Evolutionary conservation across 2,113 vertebrate species (phyloP).

Genomic region (Larimichthys polyactis): DNA sequence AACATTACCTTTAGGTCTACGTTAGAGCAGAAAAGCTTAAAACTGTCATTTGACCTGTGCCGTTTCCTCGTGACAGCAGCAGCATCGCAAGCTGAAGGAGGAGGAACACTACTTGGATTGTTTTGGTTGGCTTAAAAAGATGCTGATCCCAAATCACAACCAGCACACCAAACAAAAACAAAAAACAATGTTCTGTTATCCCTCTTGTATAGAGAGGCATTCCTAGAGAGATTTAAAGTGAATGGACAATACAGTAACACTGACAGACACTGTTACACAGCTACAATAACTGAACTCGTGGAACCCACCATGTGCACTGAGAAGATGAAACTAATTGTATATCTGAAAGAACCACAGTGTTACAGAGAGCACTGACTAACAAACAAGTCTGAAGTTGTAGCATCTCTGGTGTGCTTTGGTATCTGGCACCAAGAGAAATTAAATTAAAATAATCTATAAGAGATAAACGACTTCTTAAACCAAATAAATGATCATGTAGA

Average conservation of each 20-base stretch:
- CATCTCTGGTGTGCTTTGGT: too few species aligned
- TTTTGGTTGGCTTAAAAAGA: constrained; percentile 30
- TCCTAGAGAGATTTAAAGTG: not conserved
- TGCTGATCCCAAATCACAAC: not conserved
- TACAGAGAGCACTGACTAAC: not conserved
- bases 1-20: not conserved
- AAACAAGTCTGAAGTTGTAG: not conserved
- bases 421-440: too few species aligned
- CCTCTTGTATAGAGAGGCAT: not conserved
- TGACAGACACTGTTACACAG: not conserved
- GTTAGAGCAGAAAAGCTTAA: not conserved
- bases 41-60: not conserved
- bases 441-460: too few species aligned
- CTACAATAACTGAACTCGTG: not conserved
- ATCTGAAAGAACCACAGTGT: not conserved
- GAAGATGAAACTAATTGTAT: not conserved
- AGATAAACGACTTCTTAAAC: not conserved
- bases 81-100: not conserved
- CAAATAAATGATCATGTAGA: not conserved
- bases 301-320: not conserved
- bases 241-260: not conserved
- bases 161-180: too few species aligned
- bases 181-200: not conserved
- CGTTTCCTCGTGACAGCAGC: not conserved
- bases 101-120: constrained; percentile 25